Base-by-base conservation (phyloP, 2,113 vertebrate species). In the Dissostichus mawsoni region DNA sequence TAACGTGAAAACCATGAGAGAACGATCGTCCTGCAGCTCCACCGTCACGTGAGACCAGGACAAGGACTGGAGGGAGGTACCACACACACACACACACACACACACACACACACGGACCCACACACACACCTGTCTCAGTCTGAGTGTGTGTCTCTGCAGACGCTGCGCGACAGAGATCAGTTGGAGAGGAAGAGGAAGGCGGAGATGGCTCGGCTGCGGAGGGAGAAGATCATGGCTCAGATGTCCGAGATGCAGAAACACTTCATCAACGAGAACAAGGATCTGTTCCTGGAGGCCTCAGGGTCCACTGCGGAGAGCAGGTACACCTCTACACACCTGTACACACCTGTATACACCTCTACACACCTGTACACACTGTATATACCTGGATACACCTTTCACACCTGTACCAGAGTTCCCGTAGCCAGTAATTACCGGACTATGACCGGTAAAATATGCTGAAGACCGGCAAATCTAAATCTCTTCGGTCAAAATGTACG, bases 181-280 rank as follows among this genome's bases (percentile, higher is more conserved):
- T 97, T 98, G 0, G 98, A 99, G 92, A 94, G 97, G 85, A 99
- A 99, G 89, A 93, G 98, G 50, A 99, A 99, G 80, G 98, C 98
- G 0, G 98, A 99, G 92, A 97, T 99, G 91, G 98, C 98, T 7
- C 94, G 97, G 0, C 91, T 99, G 18, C 94, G 98, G 3, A 93
- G 98, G 74, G 98, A 99, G 18, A 99, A 99, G 93, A 97, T 99
- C 89, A 98, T 99, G 98, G 98, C 98, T 63, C 98, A 99, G 90
- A 99, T 99, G 98, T 98, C 96, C 0, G 98, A 98, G 92, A 99
- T 99, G 98, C 98, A 99, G 61, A 94, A 97, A 62, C 96, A 98
- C 78, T 99, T 99, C 67, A 99, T 99, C 89, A 97, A 98, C 11
- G 97, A 99, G 82, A 99, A 99, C 93, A 97, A 96, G 86, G 98